These are phyloP conservation scores for Meriones unguiculatus DNA, from an alignment of 2,113 vertebrate genomes.

Conservation along the genomic window DNA sequence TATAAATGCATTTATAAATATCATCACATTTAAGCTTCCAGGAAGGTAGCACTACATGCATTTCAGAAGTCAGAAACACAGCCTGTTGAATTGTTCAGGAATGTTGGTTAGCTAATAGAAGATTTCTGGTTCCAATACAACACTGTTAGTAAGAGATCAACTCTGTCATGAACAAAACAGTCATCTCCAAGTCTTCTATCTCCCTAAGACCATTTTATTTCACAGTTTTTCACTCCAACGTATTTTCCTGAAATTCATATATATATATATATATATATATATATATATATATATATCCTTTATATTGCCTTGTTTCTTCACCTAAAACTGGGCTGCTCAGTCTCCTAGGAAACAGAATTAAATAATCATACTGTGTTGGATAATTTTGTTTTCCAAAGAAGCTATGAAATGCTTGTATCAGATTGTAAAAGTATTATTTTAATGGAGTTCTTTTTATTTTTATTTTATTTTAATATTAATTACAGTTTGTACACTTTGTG, in stretches of 20 bases:
- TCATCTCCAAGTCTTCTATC: neutral
- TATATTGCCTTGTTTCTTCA: neutral
- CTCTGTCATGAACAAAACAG: conserved; percentile 28
- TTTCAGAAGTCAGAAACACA: neutral
- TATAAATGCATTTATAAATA: neutral
- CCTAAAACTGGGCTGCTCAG: neutral
- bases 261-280: conserved; percentile 8
- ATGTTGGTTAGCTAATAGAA: neutral
- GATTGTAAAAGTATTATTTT: neutral
- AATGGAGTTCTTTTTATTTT: neutral
- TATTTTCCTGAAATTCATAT: neutral
- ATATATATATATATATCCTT: conserved; percentile 13
- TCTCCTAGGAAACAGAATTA: neutral
- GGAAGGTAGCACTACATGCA: neutral
- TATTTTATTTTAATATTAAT: too few species aligned
- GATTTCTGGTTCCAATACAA: conserved; percentile 18
- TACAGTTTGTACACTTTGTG: too few species aligned
- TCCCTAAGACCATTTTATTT: neutral
- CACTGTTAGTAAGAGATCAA: neutral
- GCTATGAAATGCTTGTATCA: conserved; percentile 7
- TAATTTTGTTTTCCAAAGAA: conserved; percentile 3
- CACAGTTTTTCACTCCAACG: neutral
- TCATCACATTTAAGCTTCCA: neutral
- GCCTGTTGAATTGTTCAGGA: neutral
- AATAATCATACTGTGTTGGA: neutral